Percentiles rank a stretch among this genome's conserved stretches.
Conservation (phyloP, 2,888 invertebrate genomes). For the Hemithea aestivaria region DNA sequence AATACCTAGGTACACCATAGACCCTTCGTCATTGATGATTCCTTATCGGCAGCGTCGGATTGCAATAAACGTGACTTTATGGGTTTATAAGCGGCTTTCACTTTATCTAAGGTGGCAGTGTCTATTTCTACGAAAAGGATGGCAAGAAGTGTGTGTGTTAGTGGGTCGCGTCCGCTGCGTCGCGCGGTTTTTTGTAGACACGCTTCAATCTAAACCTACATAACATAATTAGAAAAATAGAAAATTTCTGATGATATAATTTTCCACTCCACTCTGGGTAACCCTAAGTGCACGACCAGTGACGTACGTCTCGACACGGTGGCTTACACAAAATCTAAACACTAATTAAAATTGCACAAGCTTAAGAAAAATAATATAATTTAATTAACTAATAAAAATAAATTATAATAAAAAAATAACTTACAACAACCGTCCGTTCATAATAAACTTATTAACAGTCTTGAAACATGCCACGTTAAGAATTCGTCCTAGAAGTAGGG, state of each 20-base stretch:
- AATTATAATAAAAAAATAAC: slow-evolving; percentile 7
- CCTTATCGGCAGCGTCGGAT: slow-evolving; percentile 49
- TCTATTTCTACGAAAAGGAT: slow-evolving; percentile 76
- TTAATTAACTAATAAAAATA: slow-evolving; percentile 32
- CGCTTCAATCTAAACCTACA: slow-evolving; percentile 54
- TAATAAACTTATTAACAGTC: slow-evolving; percentile 10
- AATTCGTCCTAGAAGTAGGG: too few relatives aligned
- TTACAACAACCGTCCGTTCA: slow-evolving; percentile 5
- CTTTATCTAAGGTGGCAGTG: slow-evolving; percentile 69
- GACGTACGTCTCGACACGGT: too few relatives aligned
- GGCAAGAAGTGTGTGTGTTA: slow-evolving; percentile 74
- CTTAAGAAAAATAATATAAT: slow-evolving; percentile 3
- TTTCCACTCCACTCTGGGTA: too few relatives aligned
- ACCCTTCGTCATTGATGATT: slow-evolving; percentile 30
- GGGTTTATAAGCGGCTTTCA: slow-evolving; percentile 73
- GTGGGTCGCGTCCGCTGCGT: slow-evolving; percentile 71
- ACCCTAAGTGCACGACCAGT: too few relatives aligned
- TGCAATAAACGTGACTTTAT: slow-evolving; percentile 69
- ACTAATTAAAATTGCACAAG: too few relatives aligned
- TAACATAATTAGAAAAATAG: slow-evolving; percentile 66
- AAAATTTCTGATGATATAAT: slow-evolving; percentile 36
- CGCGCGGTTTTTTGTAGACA: slow-evolving; percentile 59
- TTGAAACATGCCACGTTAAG: slow-evolving; percentile 10
- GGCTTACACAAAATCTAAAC: too few relatives aligned
- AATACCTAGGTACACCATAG: slow-evolving; percentile 2